Evolutionary conservation across 2,888 invertebrate genomes (phyloP), one percentile per base, ranked within the genome.

Genomic region (Amphimallon solstitiale): DNA sequence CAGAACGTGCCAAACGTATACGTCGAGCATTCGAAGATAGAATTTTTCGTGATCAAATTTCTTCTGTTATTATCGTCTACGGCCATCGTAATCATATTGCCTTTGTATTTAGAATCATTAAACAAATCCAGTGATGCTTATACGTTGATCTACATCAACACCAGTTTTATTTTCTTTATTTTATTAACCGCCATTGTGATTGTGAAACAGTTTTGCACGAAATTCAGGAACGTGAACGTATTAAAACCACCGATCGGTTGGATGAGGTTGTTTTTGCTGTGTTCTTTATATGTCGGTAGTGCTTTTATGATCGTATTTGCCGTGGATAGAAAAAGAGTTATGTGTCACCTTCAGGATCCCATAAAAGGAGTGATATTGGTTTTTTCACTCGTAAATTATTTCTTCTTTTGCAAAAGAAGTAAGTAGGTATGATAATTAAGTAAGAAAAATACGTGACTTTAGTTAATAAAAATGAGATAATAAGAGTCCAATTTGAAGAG

Each of bases 341-440:
- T 86, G 56, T 88, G 88, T 70, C 88, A 88, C 75, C 79, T 88
- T 40, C 88, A 88, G 74, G 88, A 88, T 77, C 88, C 88, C 0
- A 84, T 88, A 40, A 86, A 88, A 74, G 87, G 86, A 56, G 82
- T 87, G 45, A 81, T 85, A 3, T 76, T 88, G 56, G 85, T 87
- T 7, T 87, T 86, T 73, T 85, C 87, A 0, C 78, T 87, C 54
- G 82, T 87, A 10, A 86, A 85, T 76, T 87, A 87, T 74, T 87
- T 87, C 79, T 86, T 87, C 77, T 86, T 86, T 75, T 87, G 87
- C 73, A 83, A 84, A 71, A 86, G 86, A 80, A 82, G 87, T 87
- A 79, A 84, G 85, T 79, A 59, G 15, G 19, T 19, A n/a, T 38
- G 48, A 17, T 17, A 7, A 2, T 49, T 14, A 49, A 1, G 15